Evolutionary conservation across 2,888 invertebrate genomes (phyloP), one percentile per base, ranked within the genome.

Genomic region (Kryphioiulus occultus): DNA sequence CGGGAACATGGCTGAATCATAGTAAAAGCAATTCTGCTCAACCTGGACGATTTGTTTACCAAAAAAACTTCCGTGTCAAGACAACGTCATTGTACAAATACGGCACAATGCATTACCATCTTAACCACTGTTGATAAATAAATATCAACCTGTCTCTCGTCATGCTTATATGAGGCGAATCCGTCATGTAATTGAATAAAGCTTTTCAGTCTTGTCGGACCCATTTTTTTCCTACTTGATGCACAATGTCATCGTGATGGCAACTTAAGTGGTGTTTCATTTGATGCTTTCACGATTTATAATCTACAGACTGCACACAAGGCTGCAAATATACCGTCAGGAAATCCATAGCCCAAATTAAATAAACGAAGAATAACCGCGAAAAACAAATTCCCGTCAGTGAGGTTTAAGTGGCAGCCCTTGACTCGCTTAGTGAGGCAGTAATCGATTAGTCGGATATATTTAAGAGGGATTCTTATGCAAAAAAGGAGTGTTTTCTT

Each of bases 381-480:
- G 22, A 19, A 10, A 68, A 68, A 68, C 59, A 68, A 68, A 68
- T 68, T 68, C 22, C 22, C 5, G 59, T 68, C 59, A 4, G 22
- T 68, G 22, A 68, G 10, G 59, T 68, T 68, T 19, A 68, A 68
- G 59, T 68, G 10, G 59, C 59, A 68, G 22, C 59, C n/a, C 59
- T 68, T 68, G 59, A 68, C 59, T 68, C 22, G n/a, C 53, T 68
- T 22, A 68, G 5, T 22, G 59, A 22, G 59, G 22, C 4, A 19
- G 10, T 68, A 68, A 68, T 68, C 59, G 59, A 68, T 68, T 68
- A 68, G 59, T 68, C 59, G 59, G 59, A 68, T 68, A 22, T 68
- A 68, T 68, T 68, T 26, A 68, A 19, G 19, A 19, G 22, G 59
- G 19, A 19, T 68, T 68, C 22, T 7, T 26, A 19, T 2, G 22